Evolutionary conservation across 1,140 invertebrate genomes (phyloP), one percentile per base, ranked within the genome.

Genomic region (Sarcophaga peregrina): DNA sequence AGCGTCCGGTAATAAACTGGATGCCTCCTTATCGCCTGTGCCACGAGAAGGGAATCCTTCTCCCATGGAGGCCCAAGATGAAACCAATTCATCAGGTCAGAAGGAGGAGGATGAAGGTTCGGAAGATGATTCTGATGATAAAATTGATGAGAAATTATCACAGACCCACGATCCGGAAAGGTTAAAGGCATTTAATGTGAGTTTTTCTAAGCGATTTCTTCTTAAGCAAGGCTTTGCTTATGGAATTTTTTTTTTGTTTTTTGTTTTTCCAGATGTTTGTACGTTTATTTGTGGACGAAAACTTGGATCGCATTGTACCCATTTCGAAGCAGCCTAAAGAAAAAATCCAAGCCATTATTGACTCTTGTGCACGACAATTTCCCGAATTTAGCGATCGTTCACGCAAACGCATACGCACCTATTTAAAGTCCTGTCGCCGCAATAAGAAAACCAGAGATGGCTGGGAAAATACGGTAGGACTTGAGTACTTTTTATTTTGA

Each of bases 291-390:
- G 98, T 98, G 68, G 98, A 99, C 90, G 98, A 99, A 92, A 98
- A 98, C 91, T 92, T 98, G 85, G 97, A 99, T 89, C 93, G 98
- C 87, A 97, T 98, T 91, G 97, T 98, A 83, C 98, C 98, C 80
- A 99, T 98, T 87, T 98, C 97, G 47, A 98, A 98, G 90, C 98
- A 99, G 91, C 97, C 98, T 6, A 98, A 98, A 90, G 97, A 98
- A 90, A 99, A 98, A 92, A 97, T 99, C 84, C 97, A 98, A 90
- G 97, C 97, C 10, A 99, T 99, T 88, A 97, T 99, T 86, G 97
- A 99, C 89, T 98, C 97, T 7, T 99, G 98, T 91, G 96, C 97
- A 83, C 93, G 97, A 86, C 98, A 99, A 91, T 99, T 99, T 90
- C 98, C 98, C 68, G 97, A 98, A 92, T 98, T 98, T 90, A 96